Evolutionary conservation across 1,140 invertebrate species (phyloP).

Genomic region (Ceratosolen solmsi): DNA sequence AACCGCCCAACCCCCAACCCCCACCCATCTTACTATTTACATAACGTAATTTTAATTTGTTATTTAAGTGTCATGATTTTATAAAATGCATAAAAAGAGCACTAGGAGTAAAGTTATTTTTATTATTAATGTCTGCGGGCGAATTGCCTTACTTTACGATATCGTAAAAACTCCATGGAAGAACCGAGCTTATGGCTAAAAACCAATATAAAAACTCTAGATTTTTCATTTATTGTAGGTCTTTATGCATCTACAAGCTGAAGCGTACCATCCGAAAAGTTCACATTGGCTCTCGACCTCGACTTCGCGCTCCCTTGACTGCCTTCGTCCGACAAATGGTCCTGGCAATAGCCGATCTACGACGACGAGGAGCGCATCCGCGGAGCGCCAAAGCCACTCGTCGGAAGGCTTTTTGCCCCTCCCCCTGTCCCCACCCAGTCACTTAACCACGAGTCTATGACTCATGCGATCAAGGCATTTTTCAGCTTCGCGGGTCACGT

Average conservation of each 20-base stretch:
- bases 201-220: not conserved
- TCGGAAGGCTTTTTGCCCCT: not conserved
- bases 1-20: too few relatives aligned
- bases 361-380: too few relatives aligned
- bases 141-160: conserved; percentile 10
- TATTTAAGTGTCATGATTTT: not conserved
- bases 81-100: not conserved
- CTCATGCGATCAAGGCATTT: not conserved
- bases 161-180: not conserved
- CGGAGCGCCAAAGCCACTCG: not conserved
- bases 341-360: too few relatives aligned
- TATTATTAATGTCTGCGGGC: not conserved
- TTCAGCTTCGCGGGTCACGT: too few relatives aligned
- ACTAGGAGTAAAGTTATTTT: not conserved
- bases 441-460: not conserved
- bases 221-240: not conserved
- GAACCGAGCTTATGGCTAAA: not conserved
- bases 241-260: not conserved
- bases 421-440: too few relatives aligned
- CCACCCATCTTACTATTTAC: not conserved
- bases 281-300: too few relatives aligned
- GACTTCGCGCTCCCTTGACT: too few relatives aligned
- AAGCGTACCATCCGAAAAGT: too few relatives aligned
- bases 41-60: not conserved
- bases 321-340: too few relatives aligned